Evolutionary conservation across 1,140 invertebrate species (phyloP).

Genomic region (Bombus difficillimus): DNA sequence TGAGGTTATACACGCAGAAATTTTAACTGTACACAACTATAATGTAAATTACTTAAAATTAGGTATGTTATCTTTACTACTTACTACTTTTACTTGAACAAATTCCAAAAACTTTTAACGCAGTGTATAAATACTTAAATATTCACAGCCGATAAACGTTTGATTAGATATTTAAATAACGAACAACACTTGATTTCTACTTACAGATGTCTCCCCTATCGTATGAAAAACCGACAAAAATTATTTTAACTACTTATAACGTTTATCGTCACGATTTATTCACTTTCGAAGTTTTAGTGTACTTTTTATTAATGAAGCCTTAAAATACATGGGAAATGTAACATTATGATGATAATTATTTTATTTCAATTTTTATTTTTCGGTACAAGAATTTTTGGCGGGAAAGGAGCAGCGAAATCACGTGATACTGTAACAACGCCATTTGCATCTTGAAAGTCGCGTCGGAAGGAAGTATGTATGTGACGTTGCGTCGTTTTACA

Average conservation of each 20-base stretch:
- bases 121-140: background rate
- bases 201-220: conserved; percentile 3
- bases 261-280: too few relatives aligned
- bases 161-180: conserved; percentile 34
- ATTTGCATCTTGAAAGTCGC: background rate
- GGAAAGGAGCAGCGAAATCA: background rate
- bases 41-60: background rate
- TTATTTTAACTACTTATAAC: background rate
- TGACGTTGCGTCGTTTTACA: background rate
- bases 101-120: background rate
- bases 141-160: conserved; percentile 13
- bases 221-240: background rate
- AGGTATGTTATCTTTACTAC: background rate
- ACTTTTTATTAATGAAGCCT: background rate
- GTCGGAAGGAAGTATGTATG: fast-evolving
- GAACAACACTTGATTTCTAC: background rate
- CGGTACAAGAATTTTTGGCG: background rate
- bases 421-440: background rate
- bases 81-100: conserved; percentile 21
- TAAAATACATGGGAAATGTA: background rate
- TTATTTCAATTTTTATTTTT: background rate
- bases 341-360: background rate
- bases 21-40: background rate
- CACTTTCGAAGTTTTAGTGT: background rate
- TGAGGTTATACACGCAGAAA: conserved; percentile 28